These are phyloP conservation scores for Stenurella melanura DNA, from an alignment of 2,888 invertebrate genomes.

Conservation along the genomic window DNA sequence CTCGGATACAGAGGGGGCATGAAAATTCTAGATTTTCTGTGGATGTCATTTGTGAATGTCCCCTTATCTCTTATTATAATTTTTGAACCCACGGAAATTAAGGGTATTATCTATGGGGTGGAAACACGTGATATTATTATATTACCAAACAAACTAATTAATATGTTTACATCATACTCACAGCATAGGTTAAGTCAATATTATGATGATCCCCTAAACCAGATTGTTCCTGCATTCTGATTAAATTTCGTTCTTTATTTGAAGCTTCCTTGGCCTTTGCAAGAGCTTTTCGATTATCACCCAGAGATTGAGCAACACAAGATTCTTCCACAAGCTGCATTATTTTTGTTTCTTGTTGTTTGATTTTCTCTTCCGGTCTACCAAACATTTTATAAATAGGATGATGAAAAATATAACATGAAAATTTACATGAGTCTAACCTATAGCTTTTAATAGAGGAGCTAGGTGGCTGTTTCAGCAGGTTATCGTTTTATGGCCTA, in stretches of 20 bases:
- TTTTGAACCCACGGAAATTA: too few species aligned
- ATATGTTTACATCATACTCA: constrained; percentile 71
- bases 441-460: too few species aligned
- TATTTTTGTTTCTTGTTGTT: constrained; percentile 90
- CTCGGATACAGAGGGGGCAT: too few species aligned
- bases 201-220: constrained; percentile 93
- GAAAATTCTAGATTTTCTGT: too few species aligned
- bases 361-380: constrained; percentile 94
- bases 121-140: neutral
- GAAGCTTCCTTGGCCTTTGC: constrained; percentile 98
- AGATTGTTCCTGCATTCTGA: constrained; percentile 93
- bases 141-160: neutral
- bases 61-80: too few species aligned
- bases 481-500: too few species aligned
- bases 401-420: neutral
- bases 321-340: constrained; percentile 94
- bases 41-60: too few species aligned
- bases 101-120: too few species aligned
- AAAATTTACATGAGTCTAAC: too few species aligned
- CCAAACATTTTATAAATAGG: constrained; percentile 42
- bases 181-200: constrained; percentile 95
- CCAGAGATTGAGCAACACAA: constrained; percentile 81
- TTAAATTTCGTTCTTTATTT: constrained; percentile 91
- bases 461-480: too few species aligned
- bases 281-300: constrained; percentile 81